A percentile compares a stretch with the other conserved stretches of the same genome.
phyloP scores from a whole-genome alignment of 2,888 invertebrate species.

The Aporophyla lueneburgensis region DNA sequence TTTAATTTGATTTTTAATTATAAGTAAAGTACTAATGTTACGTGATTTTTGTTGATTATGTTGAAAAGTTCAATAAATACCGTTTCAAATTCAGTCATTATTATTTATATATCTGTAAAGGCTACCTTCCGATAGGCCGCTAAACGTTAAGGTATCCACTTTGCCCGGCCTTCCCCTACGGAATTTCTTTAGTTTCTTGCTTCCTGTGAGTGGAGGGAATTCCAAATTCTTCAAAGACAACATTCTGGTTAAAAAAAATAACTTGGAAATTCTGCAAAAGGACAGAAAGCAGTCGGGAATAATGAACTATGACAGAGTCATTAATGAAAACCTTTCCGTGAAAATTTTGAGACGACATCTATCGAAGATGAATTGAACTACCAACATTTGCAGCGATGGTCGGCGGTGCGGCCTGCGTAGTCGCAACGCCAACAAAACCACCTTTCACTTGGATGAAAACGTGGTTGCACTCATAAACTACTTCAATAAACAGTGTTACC shows the following conservation, averaged over 20 bases:
- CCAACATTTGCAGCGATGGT: not conserved
- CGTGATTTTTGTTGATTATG: no score
- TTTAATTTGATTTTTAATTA: no score
- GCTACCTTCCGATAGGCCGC: no score
- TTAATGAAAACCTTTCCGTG: not conserved
- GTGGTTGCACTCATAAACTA: not conserved
- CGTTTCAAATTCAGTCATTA: no score
- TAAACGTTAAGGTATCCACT: no score
- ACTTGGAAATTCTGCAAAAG: not conserved
- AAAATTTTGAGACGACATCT: slow-evolving; percentile 46
- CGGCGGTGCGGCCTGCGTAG: no score
- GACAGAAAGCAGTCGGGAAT: not conserved
- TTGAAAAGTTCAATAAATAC: no score
- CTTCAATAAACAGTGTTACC: not conserved
- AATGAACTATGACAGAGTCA: not conserved
- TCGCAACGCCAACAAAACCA: not conserved
- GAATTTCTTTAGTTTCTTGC: not conserved
- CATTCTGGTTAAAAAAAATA: not conserved
- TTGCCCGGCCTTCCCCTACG: no score
- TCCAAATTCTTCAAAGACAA: not conserved
- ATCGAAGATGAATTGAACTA: slow-evolving; percentile 4
- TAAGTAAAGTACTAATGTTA: no score
- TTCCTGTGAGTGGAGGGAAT: not conserved
- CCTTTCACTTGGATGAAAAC: slow-evolving; percentile 42
- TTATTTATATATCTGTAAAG: no score